Percentiles rank a stretch among this genome's conserved stretches.
Conservation (phyloP, 2,888 invertebrate species). For the Spilosoma lubricipeda region DNA sequence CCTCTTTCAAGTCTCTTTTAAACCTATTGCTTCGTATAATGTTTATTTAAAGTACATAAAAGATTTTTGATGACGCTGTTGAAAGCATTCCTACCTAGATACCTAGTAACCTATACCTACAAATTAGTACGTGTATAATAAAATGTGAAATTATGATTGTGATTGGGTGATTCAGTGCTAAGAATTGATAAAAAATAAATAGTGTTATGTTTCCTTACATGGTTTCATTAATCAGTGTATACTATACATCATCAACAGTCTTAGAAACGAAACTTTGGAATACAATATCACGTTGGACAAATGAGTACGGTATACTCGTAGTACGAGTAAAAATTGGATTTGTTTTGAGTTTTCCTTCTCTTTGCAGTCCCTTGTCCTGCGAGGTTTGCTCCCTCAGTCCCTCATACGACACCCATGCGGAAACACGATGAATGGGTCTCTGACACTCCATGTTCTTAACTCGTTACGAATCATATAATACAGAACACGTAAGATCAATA, state of each 20-base stretch:
- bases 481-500: neutral
- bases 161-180: neutral
- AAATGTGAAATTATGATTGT: neutral
- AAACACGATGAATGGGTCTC: too few species aligned
- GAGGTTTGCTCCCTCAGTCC: neutral
- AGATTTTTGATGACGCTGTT: too few species aligned
- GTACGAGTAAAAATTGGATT: too few species aligned
- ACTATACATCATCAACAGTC: neutral
- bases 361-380: too few species aligned
- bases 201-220: neutral
- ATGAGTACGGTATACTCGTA: too few species aligned
- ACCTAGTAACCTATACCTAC: neutral
- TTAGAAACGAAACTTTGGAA: neutral
- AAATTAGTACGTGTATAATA: neutral
- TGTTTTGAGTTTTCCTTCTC: too few species aligned
- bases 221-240: neutral
- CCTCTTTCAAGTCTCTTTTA: slow-evolving; percentile 23
- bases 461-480: neutral
- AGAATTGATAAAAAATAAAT: neutral
- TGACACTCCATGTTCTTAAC: neutral
- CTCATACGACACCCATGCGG: neutral
- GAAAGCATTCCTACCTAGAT: neutral
- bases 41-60: slow-evolving; percentile 5
- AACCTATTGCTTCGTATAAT: slow-evolving; percentile 25
- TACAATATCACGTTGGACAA: neutral